Percentiles rank a stretch among this genome's conserved stretches.
phyloP scores from a whole-genome alignment of 2,888 invertebrate genomes.

The Altica lythri region DNA sequence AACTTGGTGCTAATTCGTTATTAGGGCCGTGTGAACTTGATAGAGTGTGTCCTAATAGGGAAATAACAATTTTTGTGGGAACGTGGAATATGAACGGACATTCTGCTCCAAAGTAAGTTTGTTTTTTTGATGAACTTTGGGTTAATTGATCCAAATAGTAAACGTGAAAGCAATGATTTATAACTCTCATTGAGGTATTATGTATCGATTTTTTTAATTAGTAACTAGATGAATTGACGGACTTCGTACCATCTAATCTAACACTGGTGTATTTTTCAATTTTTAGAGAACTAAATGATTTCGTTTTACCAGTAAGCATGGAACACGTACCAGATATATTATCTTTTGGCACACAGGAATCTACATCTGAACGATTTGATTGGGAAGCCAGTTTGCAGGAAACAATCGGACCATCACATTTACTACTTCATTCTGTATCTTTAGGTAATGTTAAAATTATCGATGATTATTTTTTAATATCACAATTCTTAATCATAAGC shows the following conservation, averaged over 20 bases:
- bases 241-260: too few species aligned
- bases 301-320: conserved; percentile 83
- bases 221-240: too few species aligned
- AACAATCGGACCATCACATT: conserved; percentile 90
- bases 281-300: conserved; percentile 82
- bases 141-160: too few species aligned
- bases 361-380: conserved; percentile 81
- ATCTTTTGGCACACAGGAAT: conserved; percentile 93
- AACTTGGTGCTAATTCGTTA: conserved; percentile 78
- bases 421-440: conserved; percentile 82
- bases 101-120: conserved; percentile 73
- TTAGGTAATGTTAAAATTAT: conserved; percentile 62
- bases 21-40: conserved; percentile 84
- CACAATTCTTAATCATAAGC: too few species aligned
- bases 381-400: conserved; percentile 93
- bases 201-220: too few species aligned
- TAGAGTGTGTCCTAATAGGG: conserved; percentile 82
- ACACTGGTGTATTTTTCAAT: too few species aligned
- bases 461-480: too few species aligned
- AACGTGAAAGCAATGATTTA: too few species aligned
- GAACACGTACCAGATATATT: conserved; percentile 89
- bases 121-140: too few species aligned
- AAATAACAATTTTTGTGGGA: conserved; percentile 86
- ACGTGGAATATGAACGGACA: conserved; percentile 99
- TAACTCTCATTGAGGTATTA: too few species aligned